Evolutionary conservation across 2,888 invertebrate species (phyloP), one percentile per base, ranked within the genome.

Genomic region (Timema cristinae): DNA sequence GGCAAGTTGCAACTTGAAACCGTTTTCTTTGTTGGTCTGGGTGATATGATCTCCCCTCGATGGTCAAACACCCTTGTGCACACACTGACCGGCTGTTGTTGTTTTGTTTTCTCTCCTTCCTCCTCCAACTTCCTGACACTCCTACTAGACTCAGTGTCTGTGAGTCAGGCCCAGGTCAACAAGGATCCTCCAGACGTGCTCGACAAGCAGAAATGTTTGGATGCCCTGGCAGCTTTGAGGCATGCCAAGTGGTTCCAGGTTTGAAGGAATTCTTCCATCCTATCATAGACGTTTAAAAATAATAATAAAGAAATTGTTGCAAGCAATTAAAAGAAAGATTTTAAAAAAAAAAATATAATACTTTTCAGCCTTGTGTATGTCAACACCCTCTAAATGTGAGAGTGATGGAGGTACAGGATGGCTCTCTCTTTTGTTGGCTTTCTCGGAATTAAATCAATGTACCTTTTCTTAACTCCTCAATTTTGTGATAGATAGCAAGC

Each of bases 221-320:
- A 97, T 90, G 98, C 98, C 88, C 93, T 99, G 88, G 98, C 98
- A 88, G 95, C 96, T 87, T 93, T 99, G 87, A 95, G 99, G 89
- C 98, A 97, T 91, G 96, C 98, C 89, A 99, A 99, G 90, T 99
- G 98, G 98, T 99, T 98, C 93, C 98, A 98, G 95, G 97, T 97
- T 88, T 90, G 86, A 87, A 75, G 73, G 73, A 75, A 73, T 73
- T 75, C 72, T 66, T 73, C 71, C 71, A 70, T 47, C 74, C 70
- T 72, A 72, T 72, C 32, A 32, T 32, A 32, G 32, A 68, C 69
- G 69, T 73, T 74, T 72, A 71, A 73, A 32, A 32, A 32, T 32
- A 32, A 32, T 32, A 32, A 32, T 32, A 72, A 54, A 67, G 66
- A 66, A 69, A 69, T 50, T 63, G 69, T 56, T 68, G 50, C 71